Conservation (phyloP, 2,113 vertebrate species). For the Hemichromis elongatus region DNA sequence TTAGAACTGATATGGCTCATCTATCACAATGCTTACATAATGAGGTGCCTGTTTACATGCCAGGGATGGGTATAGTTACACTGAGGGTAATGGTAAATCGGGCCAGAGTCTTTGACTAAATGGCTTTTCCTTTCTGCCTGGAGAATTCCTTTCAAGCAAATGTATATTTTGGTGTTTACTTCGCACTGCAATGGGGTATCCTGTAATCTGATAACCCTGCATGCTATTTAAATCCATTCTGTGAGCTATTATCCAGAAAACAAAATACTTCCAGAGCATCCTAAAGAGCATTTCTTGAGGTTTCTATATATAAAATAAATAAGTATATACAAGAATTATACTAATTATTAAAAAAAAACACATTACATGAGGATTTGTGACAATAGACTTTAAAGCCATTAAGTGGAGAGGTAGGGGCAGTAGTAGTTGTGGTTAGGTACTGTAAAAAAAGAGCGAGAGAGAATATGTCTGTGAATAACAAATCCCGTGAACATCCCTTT, state of each 20-base stretch:
- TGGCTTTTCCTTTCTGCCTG: not conserved
- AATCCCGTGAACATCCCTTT: not conserved
- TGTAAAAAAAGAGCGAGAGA: not conserved
- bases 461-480: not conserved
- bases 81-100: slow-evolving; percentile 12
- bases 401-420: not conserved
- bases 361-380: not conserved
- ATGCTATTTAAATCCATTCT: not conserved
- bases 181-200: not conserved
- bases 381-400: not conserved
- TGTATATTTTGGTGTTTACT: not conserved
- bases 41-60: not conserved
- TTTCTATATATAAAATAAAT: not conserved
- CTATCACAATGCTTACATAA: slow-evolving; percentile 26
- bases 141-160: not conserved
- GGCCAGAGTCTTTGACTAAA: not conserved
- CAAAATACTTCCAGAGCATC: not conserved
- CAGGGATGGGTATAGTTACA: not conserved
- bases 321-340: not conserved
- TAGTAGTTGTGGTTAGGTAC: not conserved
- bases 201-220: not conserved
- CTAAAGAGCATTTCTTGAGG: not conserved
- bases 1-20: slow-evolving; percentile 24
- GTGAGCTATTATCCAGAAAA: not conserved
- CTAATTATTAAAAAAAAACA: not conserved